Conservation (phyloP, 1,140 invertebrate species). For the Rhopalosiphum maidis region DNA sequence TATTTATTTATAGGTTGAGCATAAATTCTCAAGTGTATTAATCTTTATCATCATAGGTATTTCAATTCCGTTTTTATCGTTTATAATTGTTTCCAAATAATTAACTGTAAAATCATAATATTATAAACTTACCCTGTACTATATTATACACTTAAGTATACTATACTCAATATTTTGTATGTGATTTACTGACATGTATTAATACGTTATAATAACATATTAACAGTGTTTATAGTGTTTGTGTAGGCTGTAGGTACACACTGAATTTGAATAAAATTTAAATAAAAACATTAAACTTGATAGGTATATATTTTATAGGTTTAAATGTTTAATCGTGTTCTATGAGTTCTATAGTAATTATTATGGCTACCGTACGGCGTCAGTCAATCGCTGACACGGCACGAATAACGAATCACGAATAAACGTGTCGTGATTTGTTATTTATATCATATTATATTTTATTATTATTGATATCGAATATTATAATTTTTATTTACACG, state of each 20-base stretch:
- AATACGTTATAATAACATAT: no score
- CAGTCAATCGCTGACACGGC: background rate
- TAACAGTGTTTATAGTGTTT: no score
- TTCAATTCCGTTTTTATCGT: no score
- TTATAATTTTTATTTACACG: slow-evolving; percentile 12
- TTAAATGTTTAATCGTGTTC: background rate
- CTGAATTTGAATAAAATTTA: background rate
- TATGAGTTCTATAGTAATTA: background rate
- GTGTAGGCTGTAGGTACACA: background rate
- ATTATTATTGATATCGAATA: background rate
- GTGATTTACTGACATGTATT: no score
- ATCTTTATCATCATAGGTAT: background rate
- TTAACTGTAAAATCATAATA: background rate
- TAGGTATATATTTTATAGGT: background rate
- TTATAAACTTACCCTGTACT: no score
- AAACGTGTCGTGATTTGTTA: background rate
- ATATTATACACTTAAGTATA: no score
- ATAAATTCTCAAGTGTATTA: no score
- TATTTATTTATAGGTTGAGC: no score
- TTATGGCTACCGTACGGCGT: background rate
- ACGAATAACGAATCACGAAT: background rate
- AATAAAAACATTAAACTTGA: background rate
- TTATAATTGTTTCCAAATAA: background rate
- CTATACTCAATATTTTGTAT: background rate
- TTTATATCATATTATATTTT: background rate